phyloP scores from a whole-genome alignment of 2,797 vertebrate species.

The Takifugu rubripes region DNA sequence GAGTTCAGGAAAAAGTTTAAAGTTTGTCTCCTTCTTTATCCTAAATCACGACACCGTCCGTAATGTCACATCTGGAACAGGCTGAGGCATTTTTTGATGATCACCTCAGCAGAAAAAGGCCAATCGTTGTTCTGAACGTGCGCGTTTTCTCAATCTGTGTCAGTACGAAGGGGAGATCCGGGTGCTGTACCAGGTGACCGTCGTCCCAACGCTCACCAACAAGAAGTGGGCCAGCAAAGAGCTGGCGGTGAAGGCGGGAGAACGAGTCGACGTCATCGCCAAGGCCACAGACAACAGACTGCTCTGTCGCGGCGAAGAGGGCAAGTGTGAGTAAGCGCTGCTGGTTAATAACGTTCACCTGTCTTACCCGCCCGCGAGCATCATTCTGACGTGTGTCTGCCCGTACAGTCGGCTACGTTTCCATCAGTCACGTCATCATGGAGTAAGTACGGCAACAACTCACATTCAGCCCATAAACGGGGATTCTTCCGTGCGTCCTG shows the following conservation, averaged over 20 bases:
- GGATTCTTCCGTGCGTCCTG: neutral
- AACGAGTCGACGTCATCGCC: constrained; percentile 84
- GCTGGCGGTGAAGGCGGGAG: constrained; percentile 81
- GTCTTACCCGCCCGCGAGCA: neutral
- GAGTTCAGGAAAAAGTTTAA: constrained; percentile 95
- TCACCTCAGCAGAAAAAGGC: neutral
- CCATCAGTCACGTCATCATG: constrained; percentile 68
- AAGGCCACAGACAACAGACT: constrained; percentile 80
- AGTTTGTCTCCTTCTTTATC: constrained; percentile 65
- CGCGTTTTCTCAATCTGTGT: constrained; percentile 6
- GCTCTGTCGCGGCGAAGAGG: constrained; percentile 89
- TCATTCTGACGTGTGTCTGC: constrained; percentile 13
- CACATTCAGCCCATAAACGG: constrained; percentile 4
- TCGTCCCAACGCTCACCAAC: constrained; percentile 58
- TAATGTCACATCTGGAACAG: neutral
- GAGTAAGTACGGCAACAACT: constrained; percentile 79
- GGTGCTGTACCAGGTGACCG: constrained; percentile 80
- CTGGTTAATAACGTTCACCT: neutral
- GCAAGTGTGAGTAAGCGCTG: constrained; percentile 86
- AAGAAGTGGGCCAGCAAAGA: constrained; percentile 85
- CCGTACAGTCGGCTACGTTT: constrained; percentile 87
- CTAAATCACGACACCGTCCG: neutral
- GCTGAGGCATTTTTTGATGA: neutral
- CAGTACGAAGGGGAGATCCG: constrained; percentile 90
- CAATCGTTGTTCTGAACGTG: neutral